Evolutionary conservation across 2,888 invertebrate genomes (phyloP), one percentile per base, ranked within the genome.

Genomic region (Microctonus brassicae): DNA sequence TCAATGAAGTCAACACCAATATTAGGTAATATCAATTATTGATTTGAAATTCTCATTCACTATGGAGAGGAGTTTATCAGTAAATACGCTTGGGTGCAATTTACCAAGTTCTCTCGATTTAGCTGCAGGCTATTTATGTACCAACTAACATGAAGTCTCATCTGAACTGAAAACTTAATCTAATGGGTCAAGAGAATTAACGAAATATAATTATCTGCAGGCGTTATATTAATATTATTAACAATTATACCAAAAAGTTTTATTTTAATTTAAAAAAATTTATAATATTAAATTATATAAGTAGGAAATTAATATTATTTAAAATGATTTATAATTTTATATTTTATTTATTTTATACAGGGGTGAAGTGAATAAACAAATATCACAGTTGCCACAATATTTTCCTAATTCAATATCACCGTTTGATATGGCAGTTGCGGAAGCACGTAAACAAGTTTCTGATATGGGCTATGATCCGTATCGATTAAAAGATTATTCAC

Each of bases 321-420:
- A 20, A 10, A 57, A 33, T 33, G 1, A 26, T 11, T 47, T 10
- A 33, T 24, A 47, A 2, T 42, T 42, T n/a, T 42, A n/a, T 47
- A 17, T 3, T 47, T 47, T 47, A 9, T 66, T 26, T 4, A 36
- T 5, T 69, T 60, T 57, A 80, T 79, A 33, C 69, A 90, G 94
- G 77, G 90, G 89, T 1, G 93, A 93, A 84, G 92, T 96, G 0
- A 94, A 96, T 83, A 90, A 91, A 13, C 92, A 94, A 83, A 90
- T 96, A 29, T 91, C 91, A 20, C 91, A 93, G 78, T 83, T 94
- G 13, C 91, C 94, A 13, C 92, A 94, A 80, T 92, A 91, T 70
- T 93, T 96, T 81, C 95, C 95, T 0, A 95, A 95, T 84, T 95
- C 95, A 0, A 94, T 96, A 79, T 93, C 95, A 13, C 96, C 96